Conservation (phyloP, 2,113 vertebrate genomes). For the Hemibagrus wyckioides region DNA sequence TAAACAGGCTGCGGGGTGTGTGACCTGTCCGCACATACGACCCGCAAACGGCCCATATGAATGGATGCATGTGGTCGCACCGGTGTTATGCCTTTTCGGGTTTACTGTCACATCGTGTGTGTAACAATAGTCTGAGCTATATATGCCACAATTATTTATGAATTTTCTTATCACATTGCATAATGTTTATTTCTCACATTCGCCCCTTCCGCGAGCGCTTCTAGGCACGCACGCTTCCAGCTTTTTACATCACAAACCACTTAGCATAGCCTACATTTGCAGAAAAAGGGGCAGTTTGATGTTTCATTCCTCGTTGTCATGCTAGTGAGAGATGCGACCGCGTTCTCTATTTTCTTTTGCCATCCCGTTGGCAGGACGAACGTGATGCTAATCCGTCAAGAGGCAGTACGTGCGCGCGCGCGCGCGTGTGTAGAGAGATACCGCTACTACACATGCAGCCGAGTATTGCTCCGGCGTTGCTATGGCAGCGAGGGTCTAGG, state of each 20-base stretch:
- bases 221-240: constrained; percentile 39
- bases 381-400: constrained; percentile 47
- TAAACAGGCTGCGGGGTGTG: not conserved
- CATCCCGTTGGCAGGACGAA: constrained; percentile 64
- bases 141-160: not conserved
- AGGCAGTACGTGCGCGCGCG: constrained; percentile 18
- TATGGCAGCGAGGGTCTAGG: constrained; percentile 71
- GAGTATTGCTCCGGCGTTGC: constrained; percentile 73
- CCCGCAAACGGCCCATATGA: constrained; percentile 21
- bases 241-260: constrained; percentile 29
- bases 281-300: not conserved
- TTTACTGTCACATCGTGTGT: not conserved
- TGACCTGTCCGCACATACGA: constrained; percentile 37
- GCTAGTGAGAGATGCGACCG: not conserved
- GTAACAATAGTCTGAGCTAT: too few relatives aligned
- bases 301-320: constrained; percentile 5
- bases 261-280: not conserved
- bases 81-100: not conserved
- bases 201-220: not conserved
- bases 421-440: constrained; percentile 47
- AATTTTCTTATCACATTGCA: not conserved
- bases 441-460: constrained; percentile 60
- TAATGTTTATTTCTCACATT: not conserved
- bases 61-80: not conserved
- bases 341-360: constrained; percentile 29